Percentiles rank a stretch among this genome's conserved stretches.
Conservation (phyloP, 1,140 invertebrate species). For the Mycetomoellerius zeteki region DNA sequence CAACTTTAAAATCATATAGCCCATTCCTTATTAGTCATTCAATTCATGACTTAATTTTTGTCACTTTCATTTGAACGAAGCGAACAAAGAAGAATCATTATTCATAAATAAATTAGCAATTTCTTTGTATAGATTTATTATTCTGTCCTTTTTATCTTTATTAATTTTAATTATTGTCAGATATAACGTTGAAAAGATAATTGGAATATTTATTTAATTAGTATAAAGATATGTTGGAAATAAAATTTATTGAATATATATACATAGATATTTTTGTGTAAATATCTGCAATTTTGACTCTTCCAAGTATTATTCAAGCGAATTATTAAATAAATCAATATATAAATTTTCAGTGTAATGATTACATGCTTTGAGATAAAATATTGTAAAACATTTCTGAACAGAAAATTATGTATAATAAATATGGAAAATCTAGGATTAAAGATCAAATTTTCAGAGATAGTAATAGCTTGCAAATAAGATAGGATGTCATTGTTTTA, state of each 20-base stretch:
- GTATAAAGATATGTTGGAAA: background rate
- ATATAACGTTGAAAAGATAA: background rate
- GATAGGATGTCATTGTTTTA: background rate
- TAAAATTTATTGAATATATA: background rate
- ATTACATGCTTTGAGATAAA: background rate
- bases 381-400: background rate
- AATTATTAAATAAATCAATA: slow-evolving; percentile 31
- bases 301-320: background rate
- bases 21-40: slow-evolving; percentile 26
- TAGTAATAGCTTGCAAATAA: background rate
- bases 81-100: background rate
- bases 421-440: background rate
- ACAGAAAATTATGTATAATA: background rate
- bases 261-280: background rate
- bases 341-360: background rate
- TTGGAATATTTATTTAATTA: background rate
- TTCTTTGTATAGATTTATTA: background rate
- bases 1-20: slow-evolving; percentile 24
- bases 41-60: background rate
- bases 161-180: background rate
- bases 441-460: background rate
- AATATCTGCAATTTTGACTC: slow-evolving; percentile 8
- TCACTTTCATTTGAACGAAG: background rate
- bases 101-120: background rate
- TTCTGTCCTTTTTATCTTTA: background rate